Conservation (phyloP, 2,797 vertebrate species). For the Carduelis carduelis region DNA sequence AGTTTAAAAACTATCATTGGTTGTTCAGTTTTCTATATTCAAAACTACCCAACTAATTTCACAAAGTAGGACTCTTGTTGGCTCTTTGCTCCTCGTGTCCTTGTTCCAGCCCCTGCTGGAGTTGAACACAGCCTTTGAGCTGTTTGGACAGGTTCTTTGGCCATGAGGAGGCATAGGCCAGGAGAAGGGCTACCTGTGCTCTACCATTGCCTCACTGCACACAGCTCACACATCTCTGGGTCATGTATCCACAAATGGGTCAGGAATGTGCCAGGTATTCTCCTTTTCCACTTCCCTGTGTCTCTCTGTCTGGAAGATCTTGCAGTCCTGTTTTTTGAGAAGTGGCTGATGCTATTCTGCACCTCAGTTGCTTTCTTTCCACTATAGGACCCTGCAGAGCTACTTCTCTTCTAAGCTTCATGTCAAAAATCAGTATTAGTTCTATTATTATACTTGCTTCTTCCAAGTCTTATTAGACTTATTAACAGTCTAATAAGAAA, state of each 20-base stretch:
- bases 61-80: background rate
- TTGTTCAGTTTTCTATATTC: background rate
- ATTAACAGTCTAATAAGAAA: background rate
- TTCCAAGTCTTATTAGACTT: background rate
- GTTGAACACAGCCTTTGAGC: background rate
- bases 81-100: background rate
- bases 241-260: fast-evolving
- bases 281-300: background rate
- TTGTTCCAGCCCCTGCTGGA: background rate
- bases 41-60: background rate
- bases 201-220: background rate
- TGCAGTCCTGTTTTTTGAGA: background rate
- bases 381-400: background rate
- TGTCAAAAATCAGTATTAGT: background rate
- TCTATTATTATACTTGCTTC: background rate
- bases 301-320: background rate
- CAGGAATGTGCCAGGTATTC: background rate
- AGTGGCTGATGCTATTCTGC: background rate
- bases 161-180: background rate
- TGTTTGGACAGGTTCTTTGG: background rate
- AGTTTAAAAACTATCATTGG: background rate
- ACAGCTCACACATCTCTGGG: background rate
- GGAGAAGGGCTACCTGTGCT: background rate
- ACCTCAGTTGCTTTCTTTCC: background rate
- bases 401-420: background rate